A percentile compares a stretch with the other conserved stretches of the same genome.
Conservation (phyloP, 1,140 invertebrate genomes). For the Medauroidea extradentata region DNA sequence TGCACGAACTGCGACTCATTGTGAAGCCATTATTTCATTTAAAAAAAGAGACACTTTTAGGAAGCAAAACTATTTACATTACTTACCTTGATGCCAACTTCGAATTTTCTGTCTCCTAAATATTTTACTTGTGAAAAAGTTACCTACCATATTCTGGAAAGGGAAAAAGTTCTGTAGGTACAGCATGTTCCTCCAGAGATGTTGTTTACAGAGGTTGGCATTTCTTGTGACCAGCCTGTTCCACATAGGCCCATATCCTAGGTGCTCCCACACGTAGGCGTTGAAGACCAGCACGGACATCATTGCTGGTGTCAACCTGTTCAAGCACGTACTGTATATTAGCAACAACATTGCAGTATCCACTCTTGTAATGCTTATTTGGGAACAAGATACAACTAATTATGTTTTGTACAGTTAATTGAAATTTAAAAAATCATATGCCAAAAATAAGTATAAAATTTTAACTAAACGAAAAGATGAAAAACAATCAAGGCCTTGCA, state of each 20-base stretch:
- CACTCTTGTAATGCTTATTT: slow-evolving; percentile 5
- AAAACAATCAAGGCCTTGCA: no score
- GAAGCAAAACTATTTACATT: no score
- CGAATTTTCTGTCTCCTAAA: not conserved
- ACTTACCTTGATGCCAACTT: no score
- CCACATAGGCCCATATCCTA: slow-evolving; percentile 66
- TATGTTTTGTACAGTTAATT: not conserved
- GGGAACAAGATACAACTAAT: not conserved
- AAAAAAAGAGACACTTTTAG: no score
- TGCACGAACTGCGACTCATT: no score
- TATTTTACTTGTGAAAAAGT: not conserved
- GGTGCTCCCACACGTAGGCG: slow-evolving; percentile 61
- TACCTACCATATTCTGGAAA: slow-evolving; percentile 62
- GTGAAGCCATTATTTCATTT: no score
- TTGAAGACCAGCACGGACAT: slow-evolving; percentile 62
- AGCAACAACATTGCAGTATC: no score
- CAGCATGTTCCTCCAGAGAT: slow-evolving; percentile 65
- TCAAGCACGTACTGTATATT: no score
- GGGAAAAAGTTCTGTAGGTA: slow-evolving; percentile 67
- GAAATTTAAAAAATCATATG: not conserved
- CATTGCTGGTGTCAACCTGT: slow-evolving; percentile 60
- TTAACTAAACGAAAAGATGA: no score
- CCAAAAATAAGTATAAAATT: no score
- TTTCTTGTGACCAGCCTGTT: slow-evolving; percentile 53
- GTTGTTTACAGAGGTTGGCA: slow-evolving; percentile 58